These are phyloP conservation scores for Linepithema humile DNA, from an alignment of 1,140 invertebrate species.

Conservation along the genomic window DNA sequence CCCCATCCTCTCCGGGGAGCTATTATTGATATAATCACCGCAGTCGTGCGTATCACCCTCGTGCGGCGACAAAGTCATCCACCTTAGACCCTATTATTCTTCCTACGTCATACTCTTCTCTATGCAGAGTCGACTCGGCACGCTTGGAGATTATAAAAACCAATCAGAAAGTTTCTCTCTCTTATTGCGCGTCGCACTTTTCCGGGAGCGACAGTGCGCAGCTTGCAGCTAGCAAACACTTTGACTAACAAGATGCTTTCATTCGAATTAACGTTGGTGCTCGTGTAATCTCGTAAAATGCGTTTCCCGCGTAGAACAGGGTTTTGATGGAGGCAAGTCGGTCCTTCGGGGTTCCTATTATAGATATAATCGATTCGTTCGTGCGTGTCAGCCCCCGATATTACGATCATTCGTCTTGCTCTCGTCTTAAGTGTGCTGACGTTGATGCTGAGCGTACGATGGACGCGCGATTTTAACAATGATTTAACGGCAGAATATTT, in stretches of 20 bases:
- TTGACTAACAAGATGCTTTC: conserved; percentile 56
- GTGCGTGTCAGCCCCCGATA: conserved; percentile 48
- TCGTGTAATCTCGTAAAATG: conserved; percentile 46
- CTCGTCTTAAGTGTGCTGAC: background rate
- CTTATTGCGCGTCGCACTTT: background rate
- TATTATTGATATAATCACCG: conserved; percentile 73
- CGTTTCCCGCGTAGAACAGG: conserved; percentile 30
- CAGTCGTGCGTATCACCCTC: conserved; percentile 69
- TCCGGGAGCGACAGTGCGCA: conserved; percentile 28
- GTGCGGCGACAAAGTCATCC: conserved; percentile 57
- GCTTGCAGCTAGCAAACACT: conserved; percentile 21
- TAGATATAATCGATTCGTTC: conserved; percentile 51
- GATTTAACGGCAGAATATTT: background rate
- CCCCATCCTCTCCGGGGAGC: conserved; percentile 54
- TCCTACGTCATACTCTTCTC: conserved; percentile 35
- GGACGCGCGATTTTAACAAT: conserved; percentile 12
- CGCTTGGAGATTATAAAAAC: conserved; percentile 43
- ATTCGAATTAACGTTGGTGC: too few species aligned
- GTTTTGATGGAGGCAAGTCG: too few species aligned
- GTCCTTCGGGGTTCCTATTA: conserved; percentile 24
- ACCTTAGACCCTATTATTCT: conserved; percentile 68
- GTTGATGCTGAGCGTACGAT: background rate
- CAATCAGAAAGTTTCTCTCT: conserved; percentile 17
- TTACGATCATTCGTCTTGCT: conserved; percentile 37
- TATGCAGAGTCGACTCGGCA: conserved; percentile 29